These are phyloP conservation scores for Agrilus planipennis DNA, from an alignment of 1,140 invertebrate genomes.

Conservation along the genomic window DNA sequence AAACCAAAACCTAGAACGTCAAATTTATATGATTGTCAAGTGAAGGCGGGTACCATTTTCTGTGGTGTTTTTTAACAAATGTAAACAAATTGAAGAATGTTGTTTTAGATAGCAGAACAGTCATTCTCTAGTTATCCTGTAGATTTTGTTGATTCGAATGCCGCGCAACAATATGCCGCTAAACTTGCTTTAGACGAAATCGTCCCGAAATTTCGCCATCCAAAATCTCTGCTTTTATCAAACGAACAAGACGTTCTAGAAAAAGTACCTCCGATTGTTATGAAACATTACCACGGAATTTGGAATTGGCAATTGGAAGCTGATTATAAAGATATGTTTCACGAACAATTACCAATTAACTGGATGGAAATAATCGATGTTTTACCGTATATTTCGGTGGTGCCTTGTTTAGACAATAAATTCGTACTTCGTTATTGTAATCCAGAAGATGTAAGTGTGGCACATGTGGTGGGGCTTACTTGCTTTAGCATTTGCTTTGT, in stretches of 20 bases:
- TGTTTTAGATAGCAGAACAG: constrained; percentile 8
- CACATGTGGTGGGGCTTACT: neutral
- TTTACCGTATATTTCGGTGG: constrained; percentile 13
- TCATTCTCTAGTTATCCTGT: constrained; percentile 46
- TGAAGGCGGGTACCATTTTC: constrained; percentile 25
- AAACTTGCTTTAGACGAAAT: constrained; percentile 37
- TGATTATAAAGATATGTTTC: constrained; percentile 25
- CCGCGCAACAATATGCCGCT: constrained; percentile 42
- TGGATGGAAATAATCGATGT: constrained; percentile 27
- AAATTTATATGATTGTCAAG: constrained; percentile 32
- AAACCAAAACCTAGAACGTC: constrained; percentile 31
- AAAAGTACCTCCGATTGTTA: constrained; percentile 28
- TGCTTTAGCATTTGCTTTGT: neutral
- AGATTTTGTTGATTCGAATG: constrained; percentile 37
- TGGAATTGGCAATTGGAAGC: constrained; percentile 26
- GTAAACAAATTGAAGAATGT: neutral
- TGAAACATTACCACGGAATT: constrained; percentile 19
- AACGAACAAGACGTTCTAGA: constrained; percentile 29
- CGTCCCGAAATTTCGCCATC: constrained; percentile 29
- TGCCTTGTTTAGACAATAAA: constrained; percentile 11
- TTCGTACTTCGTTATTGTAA: constrained; percentile 17
- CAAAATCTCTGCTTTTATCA: constrained; percentile 19
- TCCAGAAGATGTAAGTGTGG: constrained; percentile 25
- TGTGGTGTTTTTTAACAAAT: neutral
- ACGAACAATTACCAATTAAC: constrained; percentile 26